Evolutionary conservation across 2,888 invertebrate species (phyloP), one percentile per base, ranked within the genome.

Genomic region (Cataglyphis rosenhaueri): DNA sequence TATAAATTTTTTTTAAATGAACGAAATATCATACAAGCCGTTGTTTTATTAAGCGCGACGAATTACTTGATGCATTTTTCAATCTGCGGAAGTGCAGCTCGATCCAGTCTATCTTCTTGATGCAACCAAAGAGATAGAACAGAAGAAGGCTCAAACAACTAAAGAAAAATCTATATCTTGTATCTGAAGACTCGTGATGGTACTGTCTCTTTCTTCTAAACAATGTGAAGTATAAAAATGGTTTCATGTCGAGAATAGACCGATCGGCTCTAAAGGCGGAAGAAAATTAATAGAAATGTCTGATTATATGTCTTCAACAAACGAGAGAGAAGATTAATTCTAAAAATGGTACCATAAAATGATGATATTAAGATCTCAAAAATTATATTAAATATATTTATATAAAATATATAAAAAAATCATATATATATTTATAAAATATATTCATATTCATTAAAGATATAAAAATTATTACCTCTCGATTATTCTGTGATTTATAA

Each of bases 71-170:
- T 76, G 81, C 73, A 86, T 85, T 91, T 90, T 91, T 90, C 87
- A 91, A 91, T 91, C 86, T 87, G 85, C 83, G 85, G 84, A 88
- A 91, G 91, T 91, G 89, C 88, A 90, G 62, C 55, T 75, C 70
- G 68, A 84, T 79, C 62, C 48, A 25, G n/a, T 65, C 71, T 61
- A 84, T 52, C 41, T 55, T 83, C 81, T 48, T 85, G 79, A 76
- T 68, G 52, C 52, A 73, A 64, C n/a, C 64, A 61, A 35, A 73
- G 74, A 74, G 61, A 76, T 48, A 76, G 82, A 81, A 85, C 82
- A 75, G 73, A 61, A 70, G 59, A 81, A 52, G 65, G 41, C 57
- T 59, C 73, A 52, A 59, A 81, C 68, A 61, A 41, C 68, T 32
- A 61, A 82, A 29, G 29, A 48, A 78, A 25, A 79, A 79, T 71